These are phyloP conservation scores for Saimiri boliviensis DNA, from an alignment of 2,113 vertebrate genomes.

Conservation along the genomic window DNA sequence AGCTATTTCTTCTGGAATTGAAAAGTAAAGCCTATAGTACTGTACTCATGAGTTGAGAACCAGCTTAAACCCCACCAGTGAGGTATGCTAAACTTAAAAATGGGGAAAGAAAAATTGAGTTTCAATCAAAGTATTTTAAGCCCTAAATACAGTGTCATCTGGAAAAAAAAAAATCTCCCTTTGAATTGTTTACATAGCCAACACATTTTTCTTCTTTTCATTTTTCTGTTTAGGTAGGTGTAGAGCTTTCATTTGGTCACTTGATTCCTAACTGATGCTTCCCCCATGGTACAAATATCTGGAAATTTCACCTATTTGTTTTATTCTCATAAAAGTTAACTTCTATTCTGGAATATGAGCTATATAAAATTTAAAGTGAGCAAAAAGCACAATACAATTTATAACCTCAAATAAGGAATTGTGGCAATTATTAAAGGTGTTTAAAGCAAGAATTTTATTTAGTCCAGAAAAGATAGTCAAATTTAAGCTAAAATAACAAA, in stretches of 20 bases:
- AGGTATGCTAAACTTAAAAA: background rate
- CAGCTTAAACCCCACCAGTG: background rate
- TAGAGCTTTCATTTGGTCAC: background rate
- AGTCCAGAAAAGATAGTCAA: background rate
- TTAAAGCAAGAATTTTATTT: background rate
- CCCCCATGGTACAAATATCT: background rate
- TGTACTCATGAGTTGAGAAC: background rate
- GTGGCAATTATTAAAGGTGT: background rate
- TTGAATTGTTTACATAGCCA: background rate
- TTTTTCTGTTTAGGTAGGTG: background rate
- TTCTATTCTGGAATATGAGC: background rate
- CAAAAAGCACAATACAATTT: background rate
- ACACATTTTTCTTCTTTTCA: background rate
- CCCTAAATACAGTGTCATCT: background rate
- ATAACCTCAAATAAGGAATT: background rate
- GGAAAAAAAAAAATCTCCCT: background rate
- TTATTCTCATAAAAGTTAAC: background rate
- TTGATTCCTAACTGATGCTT: background rate
- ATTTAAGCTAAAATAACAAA: background rate
- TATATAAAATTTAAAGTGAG: background rate
- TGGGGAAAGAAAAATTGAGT: background rate
- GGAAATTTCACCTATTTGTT: background rate
- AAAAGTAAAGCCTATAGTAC: background rate
- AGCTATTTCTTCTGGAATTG: background rate
- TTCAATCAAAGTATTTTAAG: conserved; percentile 4